Percentiles rank a stretch among this genome's conserved stretches.
These are phyloP conservation scores for Trichonephila clavata DNA, from an alignment of 1,140 invertebrate genomes.

Conservation along the genomic window DNA sequence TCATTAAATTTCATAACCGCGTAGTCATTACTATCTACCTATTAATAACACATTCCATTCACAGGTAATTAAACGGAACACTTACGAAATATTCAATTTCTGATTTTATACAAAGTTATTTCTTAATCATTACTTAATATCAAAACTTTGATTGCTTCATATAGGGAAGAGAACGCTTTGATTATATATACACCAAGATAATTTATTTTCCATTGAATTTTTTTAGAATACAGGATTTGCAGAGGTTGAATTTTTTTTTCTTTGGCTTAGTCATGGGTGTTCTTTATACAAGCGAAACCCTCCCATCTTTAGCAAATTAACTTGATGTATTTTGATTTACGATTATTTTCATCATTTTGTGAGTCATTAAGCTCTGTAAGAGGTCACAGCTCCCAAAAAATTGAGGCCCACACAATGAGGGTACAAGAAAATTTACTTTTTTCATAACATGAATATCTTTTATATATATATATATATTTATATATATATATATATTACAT, in stretches of 20 bases:
- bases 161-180: background rate
- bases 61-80: background rate
- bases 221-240: background rate
- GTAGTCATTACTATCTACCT: background rate
- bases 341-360: background rate
- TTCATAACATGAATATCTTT: background rate
- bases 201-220: background rate
- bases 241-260: background rate
- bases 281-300: background rate
- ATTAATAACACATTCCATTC: background rate
- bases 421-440: slow-evolving; percentile 3
- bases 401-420: background rate
- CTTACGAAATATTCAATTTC: background rate
- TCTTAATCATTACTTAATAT: background rate
- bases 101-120: background rate
- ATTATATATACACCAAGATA: background rate
- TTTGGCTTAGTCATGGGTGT: background rate
- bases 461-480: too few species aligned
- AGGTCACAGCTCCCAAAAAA: slow-evolving; percentile 2
- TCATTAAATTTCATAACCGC: background rate
- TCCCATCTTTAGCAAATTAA: slow-evolving; percentile 17
- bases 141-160: background rate
- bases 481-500: too few species aligned
- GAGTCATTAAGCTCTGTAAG: background rate
- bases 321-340: background rate